A percentile compares a stretch with the other conserved stretches of the same genome.
Conservation (phyloP, 1,140 invertebrate species). For the Meloidogyne floridensis region DNA sequence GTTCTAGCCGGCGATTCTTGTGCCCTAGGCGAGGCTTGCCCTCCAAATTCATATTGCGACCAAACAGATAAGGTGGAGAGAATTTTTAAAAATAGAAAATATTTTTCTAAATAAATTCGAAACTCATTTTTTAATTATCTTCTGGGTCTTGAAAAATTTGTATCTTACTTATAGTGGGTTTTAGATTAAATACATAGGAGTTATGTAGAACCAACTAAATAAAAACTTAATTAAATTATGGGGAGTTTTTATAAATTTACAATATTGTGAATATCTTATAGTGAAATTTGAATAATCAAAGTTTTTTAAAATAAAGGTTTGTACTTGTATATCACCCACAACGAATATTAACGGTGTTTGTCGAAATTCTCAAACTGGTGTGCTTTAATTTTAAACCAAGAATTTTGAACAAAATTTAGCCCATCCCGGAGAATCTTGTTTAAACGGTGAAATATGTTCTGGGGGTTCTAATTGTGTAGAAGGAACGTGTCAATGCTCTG, state of each 20-base stretch:
- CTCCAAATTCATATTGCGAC: slow-evolving; percentile 48
- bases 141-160: too few relatives aligned
- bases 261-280: too few relatives aligned
- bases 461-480: slow-evolving; percentile 40
- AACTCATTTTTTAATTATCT: too few relatives aligned
- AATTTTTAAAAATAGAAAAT: neutral
- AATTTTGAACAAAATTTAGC: slow-evolving; percentile 10
- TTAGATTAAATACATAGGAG: too few relatives aligned
- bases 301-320: slow-evolving; percentile 24
- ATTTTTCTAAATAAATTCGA: neutral
- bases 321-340: slow-evolving; percentile 48
- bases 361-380: slow-evolving; percentile 43
- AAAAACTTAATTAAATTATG: too few relatives aligned
- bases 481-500: slow-evolving; percentile 40
- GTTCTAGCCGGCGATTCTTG: slow-evolving; percentile 24
- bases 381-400: neutral
- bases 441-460: slow-evolving; percentile 42
- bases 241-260: too few relatives aligned
- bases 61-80: slow-evolving; percentile 16
- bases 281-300: too few relatives aligned
- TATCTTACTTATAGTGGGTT: too few relatives aligned
- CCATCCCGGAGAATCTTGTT: slow-evolving; percentile 41
- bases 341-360: slow-evolving; percentile 51
- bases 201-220: too few relatives aligned
- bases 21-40: slow-evolving; percentile 44